These are phyloP conservation scores for Cydia strobilella DNA, from an alignment of 1,140 invertebrate genomes.

Conservation along the genomic window DNA sequence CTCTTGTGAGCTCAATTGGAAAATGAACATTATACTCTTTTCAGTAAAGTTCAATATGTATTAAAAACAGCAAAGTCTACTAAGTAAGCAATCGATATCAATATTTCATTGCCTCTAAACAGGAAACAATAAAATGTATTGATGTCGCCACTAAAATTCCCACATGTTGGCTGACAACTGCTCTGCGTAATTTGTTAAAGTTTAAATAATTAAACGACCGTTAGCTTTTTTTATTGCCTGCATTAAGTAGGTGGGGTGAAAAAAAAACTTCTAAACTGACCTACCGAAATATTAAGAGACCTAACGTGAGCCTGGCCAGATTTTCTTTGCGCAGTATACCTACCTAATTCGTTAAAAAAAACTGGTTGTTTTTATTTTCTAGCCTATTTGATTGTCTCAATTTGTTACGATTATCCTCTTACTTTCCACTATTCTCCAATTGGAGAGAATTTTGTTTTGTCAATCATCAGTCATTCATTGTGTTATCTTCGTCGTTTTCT, in stretches of 20 bases:
- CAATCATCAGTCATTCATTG: no score
- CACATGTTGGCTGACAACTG: constrained; percentile 23
- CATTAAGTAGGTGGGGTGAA: neutral
- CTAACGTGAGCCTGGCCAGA: no score
- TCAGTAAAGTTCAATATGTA: neutral
- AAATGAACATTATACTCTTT: neutral
- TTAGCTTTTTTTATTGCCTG: neutral
- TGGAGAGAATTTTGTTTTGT: no score
- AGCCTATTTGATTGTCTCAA: no score
- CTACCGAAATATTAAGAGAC: no score
- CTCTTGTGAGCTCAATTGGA: neutral
- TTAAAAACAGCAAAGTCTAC: neutral
- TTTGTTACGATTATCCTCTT: no score
- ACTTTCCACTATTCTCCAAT: no score
- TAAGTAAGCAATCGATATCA: constrained; percentile 14
- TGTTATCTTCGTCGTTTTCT: no score
- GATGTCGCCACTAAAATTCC: constrained; percentile 21
- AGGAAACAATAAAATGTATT: constrained; percentile 40
- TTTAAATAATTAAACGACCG: constrained; percentile 17
- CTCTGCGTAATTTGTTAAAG: constrained; percentile 23
- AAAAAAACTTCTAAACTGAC: neutral
- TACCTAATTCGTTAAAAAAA: no score
- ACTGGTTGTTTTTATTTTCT: no score
- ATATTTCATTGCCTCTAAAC: constrained; percentile 21
- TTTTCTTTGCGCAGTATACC: no score